Base-by-base conservation (phyloP, 2,113 vertebrate genomes). In the Aphelocoma coerulescens region DNA sequence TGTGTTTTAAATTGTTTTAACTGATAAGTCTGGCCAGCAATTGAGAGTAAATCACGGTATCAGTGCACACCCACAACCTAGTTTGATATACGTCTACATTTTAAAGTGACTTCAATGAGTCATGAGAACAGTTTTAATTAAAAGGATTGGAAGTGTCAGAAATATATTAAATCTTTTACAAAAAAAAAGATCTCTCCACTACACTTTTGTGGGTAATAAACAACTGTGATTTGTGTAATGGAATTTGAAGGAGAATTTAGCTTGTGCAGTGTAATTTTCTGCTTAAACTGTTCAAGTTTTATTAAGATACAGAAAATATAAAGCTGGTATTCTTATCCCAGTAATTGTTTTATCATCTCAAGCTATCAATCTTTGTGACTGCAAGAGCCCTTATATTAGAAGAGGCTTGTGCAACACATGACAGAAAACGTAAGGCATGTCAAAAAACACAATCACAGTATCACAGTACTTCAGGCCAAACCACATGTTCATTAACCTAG, bases 1-100 rank as follows among this genome's bases (percentile, higher is more conserved):
- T 94, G 69, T 95, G 88, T 95, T 96, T 96, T 87, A 81, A 96
- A 95, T 92, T 93, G 79, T 96, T 94, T 91, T 46, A 78, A 87
- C 83, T 93, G 93, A 96, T 96, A 96, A 92, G 62, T 87, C 91
- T 96, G 92, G 83, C 83, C 91, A 92, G 93, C 83, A 96, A 82
- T 54, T 67, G 62, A 87, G 92, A 93, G 91, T 85, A 96, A 96
- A 89, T 93, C 88, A 68, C 33, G 43, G 57, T 82, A 94, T 95
- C 88, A 87, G 83, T 3, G 13, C 69, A 96, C 91, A 89, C 88
- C 92, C 96, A 85, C 80, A 78, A 48, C 20, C 44, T 82, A 68
- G 48, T 61, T 88, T 84, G 85, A 75, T 89, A 32, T 46, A 84
- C 0, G 12, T 89, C 93, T 89, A 18, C 62, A 59, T 95, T 94